Evolutionary conservation across 2,888 invertebrate genomes (phyloP), one percentile per base, ranked within the genome.

Genomic region (Ochropacha duplaris): DNA sequence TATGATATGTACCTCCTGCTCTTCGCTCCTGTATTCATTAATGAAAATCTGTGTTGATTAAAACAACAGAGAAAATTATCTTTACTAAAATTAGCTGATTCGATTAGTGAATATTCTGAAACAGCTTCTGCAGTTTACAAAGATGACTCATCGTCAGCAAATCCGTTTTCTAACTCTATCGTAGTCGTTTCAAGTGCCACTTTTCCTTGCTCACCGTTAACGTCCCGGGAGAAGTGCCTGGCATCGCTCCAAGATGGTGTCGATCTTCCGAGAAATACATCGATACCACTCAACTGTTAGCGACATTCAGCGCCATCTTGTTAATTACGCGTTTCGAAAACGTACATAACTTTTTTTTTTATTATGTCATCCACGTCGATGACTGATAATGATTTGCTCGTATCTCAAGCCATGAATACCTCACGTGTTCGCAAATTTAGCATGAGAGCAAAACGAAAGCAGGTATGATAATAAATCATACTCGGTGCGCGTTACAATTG

Each of bases 211-310:
- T 74, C 74, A 72, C 64, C 65, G 72, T 68, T 67, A 8, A 65
- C 69, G 58, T 55, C 65, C 68, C 61, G 65, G 70, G 78, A 83
- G 83, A 31, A 84, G 82, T 83, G 71, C 66, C 83, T 90, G 91
- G 91, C 89, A 61, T 61, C 64, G 60, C 62, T 82, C 89, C 90
- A 90, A 86, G 75, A 78, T 72, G 70, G 70, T 79, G 77, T 73
- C 74, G 76, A 84, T 86, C 77, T 87, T 88, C 86, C 76, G 68
- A 83, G 88, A 88, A 88, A 81, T 87, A 85, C 86, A 86, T 82
- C 75, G 77, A 79, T 82, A 74, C 66, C 75, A 70, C 71, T 68
- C 70, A 60, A 73, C 72, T 72, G 66, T 76, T 64, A 68, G 71
- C 63, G 61, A 65, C 59, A 65, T 65, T 68, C 67, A 72, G 71